Conservation (phyloP, 2,888 invertebrate species). For the Pharmacophagus antenor region DNA sequence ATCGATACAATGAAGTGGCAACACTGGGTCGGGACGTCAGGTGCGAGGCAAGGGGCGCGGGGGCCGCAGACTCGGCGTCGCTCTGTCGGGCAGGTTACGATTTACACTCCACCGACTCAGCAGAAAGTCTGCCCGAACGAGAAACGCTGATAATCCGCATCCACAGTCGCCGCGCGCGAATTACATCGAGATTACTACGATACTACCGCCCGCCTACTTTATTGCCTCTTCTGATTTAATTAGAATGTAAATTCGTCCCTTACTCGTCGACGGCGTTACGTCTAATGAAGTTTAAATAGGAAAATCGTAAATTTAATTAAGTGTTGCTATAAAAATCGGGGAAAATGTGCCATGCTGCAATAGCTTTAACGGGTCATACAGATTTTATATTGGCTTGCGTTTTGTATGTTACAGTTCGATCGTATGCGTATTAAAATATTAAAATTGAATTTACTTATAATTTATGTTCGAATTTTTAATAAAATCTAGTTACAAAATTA, state of each 20-base stretch:
- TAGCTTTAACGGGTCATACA: neutral
- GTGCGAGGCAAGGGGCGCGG: slow-evolving; percentile 59
- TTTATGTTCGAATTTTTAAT: too few species aligned
- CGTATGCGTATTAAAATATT: neutral
- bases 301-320: slow-evolving; percentile 23
- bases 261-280: slow-evolving; percentile 6
- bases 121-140: slow-evolving; percentile 71
- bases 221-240: slow-evolving; percentile 55
- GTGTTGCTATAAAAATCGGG: slow-evolving; percentile 19
- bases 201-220: slow-evolving; percentile 52
- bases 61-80: slow-evolving; percentile 64
- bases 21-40: slow-evolving; percentile 67
- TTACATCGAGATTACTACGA: slow-evolving; percentile 73
- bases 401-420: neutral
- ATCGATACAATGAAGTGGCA: slow-evolving; percentile 39
- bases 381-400: neutral
- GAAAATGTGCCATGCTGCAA: neutral
- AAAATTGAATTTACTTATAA: neutral
- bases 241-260: slow-evolving; percentile 48
- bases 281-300: slow-evolving; percentile 25
- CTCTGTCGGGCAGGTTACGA: slow-evolving; percentile 80
- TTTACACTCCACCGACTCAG: slow-evolving; percentile 80
- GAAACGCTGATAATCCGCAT: slow-evolving; percentile 79
- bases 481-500: too few species aligned
- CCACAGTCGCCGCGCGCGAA: slow-evolving; percentile 69